Evolutionary conservation across 2,888 invertebrate species (phyloP), one percentile per base, ranked within the genome.

Genomic region (Cheilosia urbana): DNA sequence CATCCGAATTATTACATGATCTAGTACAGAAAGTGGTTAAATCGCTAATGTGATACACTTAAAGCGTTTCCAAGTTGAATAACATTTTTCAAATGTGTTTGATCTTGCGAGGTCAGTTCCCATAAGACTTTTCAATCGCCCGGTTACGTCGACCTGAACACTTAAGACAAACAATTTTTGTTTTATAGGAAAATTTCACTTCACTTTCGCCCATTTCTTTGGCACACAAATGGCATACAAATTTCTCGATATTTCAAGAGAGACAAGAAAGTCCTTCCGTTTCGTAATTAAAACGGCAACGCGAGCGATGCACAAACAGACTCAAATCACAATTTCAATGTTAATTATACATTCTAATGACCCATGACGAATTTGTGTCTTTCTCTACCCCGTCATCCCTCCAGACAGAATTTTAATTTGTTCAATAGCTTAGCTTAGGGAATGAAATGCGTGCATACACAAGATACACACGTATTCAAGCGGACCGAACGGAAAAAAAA

Each of bases 311-410:
- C 17, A 47, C 9, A 17, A 47, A 19, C 6, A 47, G 19, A 47
- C 19, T 5, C 19, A 47, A 19, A 19, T 42, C n/a, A 13, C 42
- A n/a, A 42, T 37, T 5, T 40, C 37, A 37, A 37, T 19, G 15
- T 15, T 60, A 15, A 24, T 27, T 45, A 27, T 24, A 60, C 15
- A 42, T 42, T 60, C 42, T 42, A 27, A 27, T 60, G 60, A 60
- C 60, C 60, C 60, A 45, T 60, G 27, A 27, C 60, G 60, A 45
- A 60, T 60, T 47, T 9, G 47, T 11, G 19, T 47, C 19, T 47
- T 19, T 17, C 19, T 47, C 6, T 4, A 11, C 37, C 3, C 37
- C 37, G 11, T 17, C 60, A 42, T 17, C 17, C 24, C n/a, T 24
- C 24, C 9, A 45, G n/a, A 60, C 7, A 42, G 27, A 11, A 27